Evolutionary conservation across 2,113 vertebrate species (phyloP).

Genomic region (Ranitomeya variabilis): DNA sequence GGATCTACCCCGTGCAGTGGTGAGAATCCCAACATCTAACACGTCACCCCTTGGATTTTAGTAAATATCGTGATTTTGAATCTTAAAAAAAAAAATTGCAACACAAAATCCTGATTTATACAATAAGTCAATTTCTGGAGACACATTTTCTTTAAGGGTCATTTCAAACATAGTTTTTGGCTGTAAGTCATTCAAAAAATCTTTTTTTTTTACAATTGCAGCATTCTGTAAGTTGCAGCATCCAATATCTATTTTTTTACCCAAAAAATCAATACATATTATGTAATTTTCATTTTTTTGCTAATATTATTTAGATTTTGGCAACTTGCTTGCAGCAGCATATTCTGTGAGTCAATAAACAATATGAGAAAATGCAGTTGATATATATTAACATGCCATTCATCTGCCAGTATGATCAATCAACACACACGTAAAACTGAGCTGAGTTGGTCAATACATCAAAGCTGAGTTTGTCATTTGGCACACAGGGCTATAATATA

Average conservation of each 20-base stretch:
- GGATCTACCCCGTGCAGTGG: too few species aligned
- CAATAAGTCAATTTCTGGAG: too few species aligned
- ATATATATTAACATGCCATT: background rate
- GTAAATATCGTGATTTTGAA: too few species aligned
- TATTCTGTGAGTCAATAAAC: background rate
- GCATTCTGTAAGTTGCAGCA: background rate
- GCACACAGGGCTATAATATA: background rate
- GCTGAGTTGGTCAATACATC: background rate
- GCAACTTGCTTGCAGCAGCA: background rate
- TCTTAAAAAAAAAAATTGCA: too few species aligned
- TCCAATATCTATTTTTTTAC: background rate
- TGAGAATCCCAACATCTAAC: too few species aligned
- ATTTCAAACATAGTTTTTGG: too few species aligned
- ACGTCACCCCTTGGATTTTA: too few species aligned
- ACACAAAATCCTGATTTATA: too few species aligned
- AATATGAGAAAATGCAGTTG: conserved; percentile 2
- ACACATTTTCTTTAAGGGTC: too few species aligned
- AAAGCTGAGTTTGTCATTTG: background rate
- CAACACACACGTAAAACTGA: background rate
- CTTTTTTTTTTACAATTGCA: too few species aligned
- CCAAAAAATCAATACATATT: background rate
- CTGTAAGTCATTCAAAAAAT: too few species aligned
- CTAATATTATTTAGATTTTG: background rate
- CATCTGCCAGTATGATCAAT: background rate
- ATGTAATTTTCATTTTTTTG: background rate